A percentile compares a stretch with the other conserved stretches of the same genome.
phyloP scores from a whole-genome alignment of 2,888 invertebrate species.

The Brachycybe producta region DNA sequence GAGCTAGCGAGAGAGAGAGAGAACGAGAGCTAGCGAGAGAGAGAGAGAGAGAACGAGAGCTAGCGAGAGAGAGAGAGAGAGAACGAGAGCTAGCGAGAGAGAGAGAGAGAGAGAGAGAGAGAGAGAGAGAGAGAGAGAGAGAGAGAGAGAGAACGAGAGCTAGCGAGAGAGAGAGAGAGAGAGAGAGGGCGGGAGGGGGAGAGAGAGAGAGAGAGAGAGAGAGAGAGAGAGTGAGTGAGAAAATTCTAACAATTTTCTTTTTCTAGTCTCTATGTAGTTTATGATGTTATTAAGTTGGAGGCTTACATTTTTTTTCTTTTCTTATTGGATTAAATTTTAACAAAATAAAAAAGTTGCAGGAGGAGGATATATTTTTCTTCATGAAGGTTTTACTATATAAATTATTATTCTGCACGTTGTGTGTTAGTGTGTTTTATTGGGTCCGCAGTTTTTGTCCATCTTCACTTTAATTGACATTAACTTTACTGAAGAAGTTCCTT shows the following conservation, averaged over 20 bases:
- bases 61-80: constrained; percentile 15
- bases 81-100: background rate
- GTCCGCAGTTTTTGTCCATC: no score
- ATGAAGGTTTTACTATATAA: no score
- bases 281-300: no score
- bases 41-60: constrained; percentile 16
- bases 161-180: background rate
- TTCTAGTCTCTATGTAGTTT: no score
- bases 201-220: background rate
- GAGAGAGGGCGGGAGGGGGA: background rate
- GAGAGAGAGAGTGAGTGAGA: background rate
- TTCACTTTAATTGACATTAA: no score
- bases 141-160: background rate
- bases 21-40: background rate
- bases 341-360: no score
- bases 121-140: background rate
- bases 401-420: no score
- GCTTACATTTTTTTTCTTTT: no score
- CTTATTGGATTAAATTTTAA: no score
- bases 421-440: no score
- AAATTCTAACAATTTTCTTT: background rate
- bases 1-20: background rate
- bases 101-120: background rate
- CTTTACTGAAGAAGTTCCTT: no score
- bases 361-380: no score